Base-by-base conservation (phyloP, 1,140 invertebrate genomes). In the Hycleus phaleratus region DNA sequence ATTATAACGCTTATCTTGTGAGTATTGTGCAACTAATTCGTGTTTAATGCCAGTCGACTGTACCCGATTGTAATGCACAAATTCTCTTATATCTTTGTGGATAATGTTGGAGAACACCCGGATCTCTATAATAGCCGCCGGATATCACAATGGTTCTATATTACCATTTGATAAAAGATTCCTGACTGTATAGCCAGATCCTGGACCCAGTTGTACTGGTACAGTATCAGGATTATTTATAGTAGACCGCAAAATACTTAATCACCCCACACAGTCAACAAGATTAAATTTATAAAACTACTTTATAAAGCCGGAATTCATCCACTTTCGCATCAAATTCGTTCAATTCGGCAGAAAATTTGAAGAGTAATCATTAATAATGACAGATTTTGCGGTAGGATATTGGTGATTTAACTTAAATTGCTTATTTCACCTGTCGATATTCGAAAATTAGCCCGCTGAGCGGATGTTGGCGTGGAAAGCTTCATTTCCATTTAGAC, bases 381-480 rank as follows among this genome's bases (percentile, higher is more conserved):
- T 51, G 48, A 58, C 38, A 45, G 50, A 50, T 51, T 58, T 39
- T 50, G 50, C 47, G 26, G 57, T 18, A 18, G 32, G 49, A 53
- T 59, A 59, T 59, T 53, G 45, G 7, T 18, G 45, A 53, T 59
- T 59, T 59, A 43, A 32, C 57, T 4, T 32, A 48, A 43, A 59
- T 52, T 48, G 58, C 58, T 60, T 60, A 60, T 56, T 60, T 60
- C 52, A 60, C 53, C 58, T 60, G 58, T 60, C 58, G 53, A 60
- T 60, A 60, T 56, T 44, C 40, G 52, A 56, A 60, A 60, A 56
- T 60, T 60, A 32, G 32, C 50, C 58, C 26, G 44, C 40, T 48
- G 40, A 40, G 18, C 50, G 51, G 58, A 54, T 49, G 11, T 32
- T 38, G 9, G 26, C 47, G 54, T 38, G 50, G 50, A 26, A 53